These are phyloP conservation scores for Toxotes jaculatrix DNA, from an alignment of 2,113 vertebrate genomes.

Conservation along the genomic window DNA sequence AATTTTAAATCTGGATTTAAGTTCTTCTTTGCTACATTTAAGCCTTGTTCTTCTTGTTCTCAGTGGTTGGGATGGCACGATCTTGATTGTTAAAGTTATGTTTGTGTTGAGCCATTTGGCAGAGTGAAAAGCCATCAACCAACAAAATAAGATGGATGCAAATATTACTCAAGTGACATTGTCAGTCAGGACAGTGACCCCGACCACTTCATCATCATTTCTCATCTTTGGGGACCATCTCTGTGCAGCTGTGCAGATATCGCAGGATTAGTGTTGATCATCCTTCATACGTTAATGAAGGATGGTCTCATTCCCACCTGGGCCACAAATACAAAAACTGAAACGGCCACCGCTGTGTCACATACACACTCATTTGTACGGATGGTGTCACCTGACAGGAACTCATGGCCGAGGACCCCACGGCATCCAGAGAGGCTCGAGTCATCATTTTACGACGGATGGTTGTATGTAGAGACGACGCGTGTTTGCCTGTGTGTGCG, in stretches of 20 bases:
- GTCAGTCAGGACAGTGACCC: neutral
- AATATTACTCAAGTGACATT: neutral
- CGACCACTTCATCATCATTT: neutral
- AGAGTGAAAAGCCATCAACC: neutral
- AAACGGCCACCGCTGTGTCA: neutral
- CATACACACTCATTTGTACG: conserved; percentile 61
- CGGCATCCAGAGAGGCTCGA: conserved; percentile 92
- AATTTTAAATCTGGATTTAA: neutral
- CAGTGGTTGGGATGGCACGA: too few species aligned
- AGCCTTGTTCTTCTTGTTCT: too few species aligned
- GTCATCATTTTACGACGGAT: conserved; percentile 96
- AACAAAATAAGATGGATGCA: neutral
- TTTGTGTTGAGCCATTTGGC: neutral
- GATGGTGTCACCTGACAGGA: conserved; percentile 91
- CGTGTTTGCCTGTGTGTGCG: conserved; percentile 40
- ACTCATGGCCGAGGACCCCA: conserved; percentile 92
- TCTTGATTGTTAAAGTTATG: too few species aligned
- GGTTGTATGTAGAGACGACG: conserved; percentile 94
- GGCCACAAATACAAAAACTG: neutral
- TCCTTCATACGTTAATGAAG: neutral
- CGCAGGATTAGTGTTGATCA: neutral
- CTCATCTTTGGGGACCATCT: neutral
- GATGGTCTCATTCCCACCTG: neutral
- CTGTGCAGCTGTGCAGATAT: neutral
- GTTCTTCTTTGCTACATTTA: neutral